A percentile compares a stretch with the other conserved stretches of the same genome.
Evolutionary conservation across 1,140 invertebrate species (phyloP).

Genomic region (Centruroides sculpturatus): DNA sequence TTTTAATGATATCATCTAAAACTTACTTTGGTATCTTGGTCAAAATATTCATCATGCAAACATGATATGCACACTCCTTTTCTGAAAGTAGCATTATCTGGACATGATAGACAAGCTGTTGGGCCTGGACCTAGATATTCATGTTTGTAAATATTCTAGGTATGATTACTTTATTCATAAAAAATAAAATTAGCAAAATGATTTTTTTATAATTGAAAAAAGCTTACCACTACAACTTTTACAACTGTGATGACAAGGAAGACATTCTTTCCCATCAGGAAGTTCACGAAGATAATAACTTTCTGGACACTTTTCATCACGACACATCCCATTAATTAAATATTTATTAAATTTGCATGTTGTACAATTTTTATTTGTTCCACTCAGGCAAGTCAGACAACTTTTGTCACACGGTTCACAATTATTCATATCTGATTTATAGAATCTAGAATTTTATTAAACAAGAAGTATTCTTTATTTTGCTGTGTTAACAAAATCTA

Average conservation of each 20-base stretch:
- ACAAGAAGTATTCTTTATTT: background rate
- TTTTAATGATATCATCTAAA: background rate
- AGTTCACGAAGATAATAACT: no score
- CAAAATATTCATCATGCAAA: constrained; percentile 14
- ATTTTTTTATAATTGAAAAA: no score
- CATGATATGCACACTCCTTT: constrained; percentile 12
- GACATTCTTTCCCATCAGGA: constrained; percentile 18
- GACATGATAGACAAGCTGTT: constrained; percentile 13
- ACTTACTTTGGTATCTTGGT: constrained; percentile 1
- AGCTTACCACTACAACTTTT: constrained; percentile 32
- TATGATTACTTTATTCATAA: background rate
- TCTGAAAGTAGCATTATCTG: constrained; percentile 5
- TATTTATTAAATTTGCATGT: no score
- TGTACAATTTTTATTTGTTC: no score
- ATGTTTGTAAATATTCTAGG: background rate
- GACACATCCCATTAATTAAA: no score
- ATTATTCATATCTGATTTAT: background rate
- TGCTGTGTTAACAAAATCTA: no score
- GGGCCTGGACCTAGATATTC: constrained; percentile 4
- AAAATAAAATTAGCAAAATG: no score
- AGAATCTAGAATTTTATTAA: background rate
- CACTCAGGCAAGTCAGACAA: no score
- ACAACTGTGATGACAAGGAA: constrained; percentile 42
- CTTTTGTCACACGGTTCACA: background rate
- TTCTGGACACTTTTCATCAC: no score